Percentiles rank a stretch among this genome's conserved stretches.
Evolutionary conservation across 2,888 invertebrate genomes (phyloP).

Genomic region (Slavum lentiscoides): DNA sequence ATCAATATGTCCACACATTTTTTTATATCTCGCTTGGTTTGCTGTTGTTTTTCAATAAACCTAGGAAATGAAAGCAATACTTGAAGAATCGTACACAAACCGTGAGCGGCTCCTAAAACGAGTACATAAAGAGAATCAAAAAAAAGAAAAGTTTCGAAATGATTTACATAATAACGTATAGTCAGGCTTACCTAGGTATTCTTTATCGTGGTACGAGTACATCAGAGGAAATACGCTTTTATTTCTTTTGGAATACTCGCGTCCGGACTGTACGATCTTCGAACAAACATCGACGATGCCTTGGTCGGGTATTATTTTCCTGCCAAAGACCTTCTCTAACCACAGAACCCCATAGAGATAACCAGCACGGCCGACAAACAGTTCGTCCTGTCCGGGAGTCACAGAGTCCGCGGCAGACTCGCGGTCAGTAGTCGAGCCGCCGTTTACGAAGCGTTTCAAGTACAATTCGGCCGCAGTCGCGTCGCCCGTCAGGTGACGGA

Average conservation of each 20-base stretch:
- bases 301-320: constrained; percentile 61
- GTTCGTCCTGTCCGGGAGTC: constrained; percentile 76
- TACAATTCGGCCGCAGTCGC: constrained; percentile 59
- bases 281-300: constrained; percentile 70
- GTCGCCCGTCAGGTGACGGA: constrained; percentile 63
- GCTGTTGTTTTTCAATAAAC: constrained; percentile 59
- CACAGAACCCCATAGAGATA: constrained; percentile 78
- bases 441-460: constrained; percentile 60
- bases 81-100: constrained; percentile 70
- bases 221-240: constrained; percentile 71
- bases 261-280: constrained; percentile 72
- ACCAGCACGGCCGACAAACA: constrained; percentile 83
- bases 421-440: constrained; percentile 60
- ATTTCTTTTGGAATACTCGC: constrained; percentile 67
- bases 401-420: constrained; percentile 64
- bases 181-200: constrained; percentile 67
- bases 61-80: constrained; percentile 62
- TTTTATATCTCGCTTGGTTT: constrained; percentile 67
- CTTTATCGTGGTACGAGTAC: constrained; percentile 75
- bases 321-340: constrained; percentile 67
- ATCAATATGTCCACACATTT: constrained; percentile 70
- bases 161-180: constrained; percentile 7
- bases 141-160: too few species aligned
- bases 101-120: constrained; percentile 65
- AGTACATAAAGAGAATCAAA: too few species aligned